A percentile compares a stretch with the other conserved stretches of the same genome.
Evolutionary conservation across 2,888 invertebrate species (phyloP).

Genomic region (Elysia crispata): DNA sequence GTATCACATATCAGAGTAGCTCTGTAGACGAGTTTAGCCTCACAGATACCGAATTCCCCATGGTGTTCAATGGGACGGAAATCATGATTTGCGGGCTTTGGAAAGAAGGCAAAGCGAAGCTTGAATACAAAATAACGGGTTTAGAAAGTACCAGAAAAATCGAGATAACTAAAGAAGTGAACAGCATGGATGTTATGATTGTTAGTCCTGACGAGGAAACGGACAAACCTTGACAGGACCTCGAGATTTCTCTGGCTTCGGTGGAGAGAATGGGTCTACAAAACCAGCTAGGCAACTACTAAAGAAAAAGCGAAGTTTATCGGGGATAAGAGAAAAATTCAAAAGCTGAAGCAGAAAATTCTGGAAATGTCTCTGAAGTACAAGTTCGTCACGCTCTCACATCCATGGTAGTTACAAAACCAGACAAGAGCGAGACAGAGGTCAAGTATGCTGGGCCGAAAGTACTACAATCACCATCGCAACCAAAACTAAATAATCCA

Average conservation of each 20-base stretch:
- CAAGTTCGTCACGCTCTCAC: constrained; percentile 85
- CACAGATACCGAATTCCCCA: constrained; percentile 60
- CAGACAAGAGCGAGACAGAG: constrained; percentile 53
- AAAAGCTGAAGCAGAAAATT: constrained; percentile 56
- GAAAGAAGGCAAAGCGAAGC: constrained; percentile 32
- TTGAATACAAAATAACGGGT: constrained; percentile 33
- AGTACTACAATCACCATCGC: too few relatives aligned
- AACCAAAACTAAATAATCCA: too few relatives aligned
- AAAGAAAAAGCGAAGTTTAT: constrained; percentile 55
- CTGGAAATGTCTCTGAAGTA: constrained; percentile 78
- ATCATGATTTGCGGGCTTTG: constrained; percentile 63
- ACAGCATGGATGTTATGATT: constrained; percentile 30
- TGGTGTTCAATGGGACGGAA: constrained; percentile 64
- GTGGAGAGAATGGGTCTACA: constrained; percentile 69
- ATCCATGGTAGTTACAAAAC: constrained; percentile 84
- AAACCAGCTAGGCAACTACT: constrained; percentile 66
- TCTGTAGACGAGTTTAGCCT: constrained; percentile 57
- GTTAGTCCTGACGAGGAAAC: neutral
- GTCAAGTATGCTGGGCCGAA: too few relatives aligned
- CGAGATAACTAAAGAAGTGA: constrained; percentile 37
- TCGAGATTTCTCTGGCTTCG: constrained; percentile 52
- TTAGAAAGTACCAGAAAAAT: constrained; percentile 35
- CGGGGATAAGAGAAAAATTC: constrained; percentile 42
- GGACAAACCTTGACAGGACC: constrained; percentile 49
- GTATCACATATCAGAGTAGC: constrained; percentile 58